Base-by-base conservation (phyloP, 2,888 invertebrate genomes). In the Stenolophus ochropezus region DNA sequence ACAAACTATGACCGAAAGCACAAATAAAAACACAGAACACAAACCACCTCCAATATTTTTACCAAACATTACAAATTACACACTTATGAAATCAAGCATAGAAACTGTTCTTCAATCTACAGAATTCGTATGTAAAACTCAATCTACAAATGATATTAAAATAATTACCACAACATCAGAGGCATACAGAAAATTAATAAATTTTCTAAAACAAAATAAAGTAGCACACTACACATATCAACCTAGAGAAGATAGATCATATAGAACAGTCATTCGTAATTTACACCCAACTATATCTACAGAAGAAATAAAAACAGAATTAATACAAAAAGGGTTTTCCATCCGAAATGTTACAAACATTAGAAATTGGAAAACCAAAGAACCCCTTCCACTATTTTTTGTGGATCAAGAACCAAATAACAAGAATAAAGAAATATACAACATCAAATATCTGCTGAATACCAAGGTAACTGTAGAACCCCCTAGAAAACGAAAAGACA, bases 301-400 rank as follows among this genome's bases (percentile, higher is more conserved):
- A 6, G 58, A 58, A 21, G 58, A 58, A 21, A 58, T 58, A 51
- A 58, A 58, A 58, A 6, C 8, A 8, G 58, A 58, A 18, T 21
- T 58, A 23, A 58, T n/a, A n/a, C n/a, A n/a, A n/a, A n/a, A n/a
- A n/a, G n/a, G n/a, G n/a, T n/a, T n/a, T n/a, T n/a, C n/a, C 5
- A 58, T 21, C 18, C 58, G 58, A 58, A 20, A 58, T n/a, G 4
- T 58, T 21, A 58, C 4, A 23, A 58, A 58, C 21, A 58, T 58
- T n/a, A 21, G 23, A 58, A 2, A 21, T 21, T 58, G 58, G 58
- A 58, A 58, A 18, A 21, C 58, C n/a, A n/a, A n/a, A n/a, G n/a
- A n/a, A n/a, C n/a, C n/a, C 14, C 16, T 18, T 53, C 53, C 53
- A 53, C 2, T 53, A 3, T 53, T 53, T 53, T 53, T 14, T 14